Base-by-base conservation (phyloP, 2,113 vertebrate species). In the Corythoichthys haematopterus region DNA sequence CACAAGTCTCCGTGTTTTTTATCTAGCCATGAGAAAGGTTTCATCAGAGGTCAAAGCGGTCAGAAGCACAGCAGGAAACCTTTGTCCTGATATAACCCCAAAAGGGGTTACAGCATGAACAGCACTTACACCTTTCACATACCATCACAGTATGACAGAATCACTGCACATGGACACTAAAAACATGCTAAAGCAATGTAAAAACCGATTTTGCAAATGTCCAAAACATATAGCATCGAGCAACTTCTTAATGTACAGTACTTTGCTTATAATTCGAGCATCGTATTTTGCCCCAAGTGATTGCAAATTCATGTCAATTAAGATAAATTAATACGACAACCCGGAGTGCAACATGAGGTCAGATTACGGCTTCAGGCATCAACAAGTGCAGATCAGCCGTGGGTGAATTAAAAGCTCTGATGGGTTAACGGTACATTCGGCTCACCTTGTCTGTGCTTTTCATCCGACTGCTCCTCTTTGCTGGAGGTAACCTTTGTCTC, bases 381-480 rank as follows among this genome's bases (percentile, higher is more conserved):
- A 28, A 28, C 20, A 28, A 28, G 20, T 28, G 20, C 20, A 28
- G 20, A 28, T 28, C 20, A 28, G 3, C 13, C 9, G n/a, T 2
- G 48, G 58, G 63, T 48, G 61, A 80, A 71, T 70, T 71, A 69
- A 28, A 64, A 74, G 58, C 73, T 62, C 72, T 2, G 45, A 74
- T 68, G 72, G 79, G 74, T 74, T 69, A 72, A 81, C 55, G 69
- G 15, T 40, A 51, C 15, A 48, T 53, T 43, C 13, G 46, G 56
- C 86, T 88, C 74, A 93, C 93, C 88, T 92, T 90, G 64, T 85
- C 77, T 2, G 79, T 66, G 58, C 85, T 81, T 77, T 80, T 86
- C 46, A 78, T 72, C 70, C 70, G 80, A 6, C 84, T 76, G 60
- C 74, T 84, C 73, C 85, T 90, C 50, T 72, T 60, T 33, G 79